Base-by-base conservation (phyloP, 1,140 invertebrate genomes). In the Drosophila paulistorum region DNA sequence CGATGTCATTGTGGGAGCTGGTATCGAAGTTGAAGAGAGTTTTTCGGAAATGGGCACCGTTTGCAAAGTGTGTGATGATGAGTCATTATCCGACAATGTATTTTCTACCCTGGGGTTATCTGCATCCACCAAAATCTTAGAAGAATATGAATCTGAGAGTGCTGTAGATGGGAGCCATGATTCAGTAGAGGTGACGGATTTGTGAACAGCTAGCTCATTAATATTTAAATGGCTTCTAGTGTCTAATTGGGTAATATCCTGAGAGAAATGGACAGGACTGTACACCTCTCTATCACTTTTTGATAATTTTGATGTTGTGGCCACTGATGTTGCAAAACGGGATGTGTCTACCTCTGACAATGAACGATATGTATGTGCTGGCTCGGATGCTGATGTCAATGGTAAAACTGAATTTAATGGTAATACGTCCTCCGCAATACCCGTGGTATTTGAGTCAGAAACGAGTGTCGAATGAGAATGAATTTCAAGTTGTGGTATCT, bases 401-500 rank as follows among this genome's bases (percentile, higher is more conserved):
- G 65, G 60, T 39, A 37, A 39, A 37, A 17, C 33, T 39, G 70
- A 60, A 62, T 33, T 70, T 23, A 68, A 75, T 65, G 71, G 35
- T 57, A 67, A 51, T 17, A 23, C 17, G 7, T 51, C 45, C 13
- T 17, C 20, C 17, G 20, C 20, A 23, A 11, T 51, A 23, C 17
- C 26, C 45, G 35, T 13, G 63, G 51, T n/a, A 14, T 35, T 41
- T 69, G 42, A 41, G 30, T 55, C 60, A 60, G 59, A 20, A 48
- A 30, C 26, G 10, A 35, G 59, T 54, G 42, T 64, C 3, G 54
- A 30, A 11, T 55, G 67, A 23, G 54, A 55, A 65, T 57, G 59
- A 9, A 42, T 17, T 54, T 63, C 65, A 3, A n/a, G 26, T 73
- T 68, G 60, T 35, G 61, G 14, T 67, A 90, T 77, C 65, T 81